Percentiles rank a stretch among this genome's conserved stretches.
These are phyloP conservation scores for Prunella strophiata DNA, from an alignment of 2,797 vertebrate species.

Conservation along the genomic window DNA sequence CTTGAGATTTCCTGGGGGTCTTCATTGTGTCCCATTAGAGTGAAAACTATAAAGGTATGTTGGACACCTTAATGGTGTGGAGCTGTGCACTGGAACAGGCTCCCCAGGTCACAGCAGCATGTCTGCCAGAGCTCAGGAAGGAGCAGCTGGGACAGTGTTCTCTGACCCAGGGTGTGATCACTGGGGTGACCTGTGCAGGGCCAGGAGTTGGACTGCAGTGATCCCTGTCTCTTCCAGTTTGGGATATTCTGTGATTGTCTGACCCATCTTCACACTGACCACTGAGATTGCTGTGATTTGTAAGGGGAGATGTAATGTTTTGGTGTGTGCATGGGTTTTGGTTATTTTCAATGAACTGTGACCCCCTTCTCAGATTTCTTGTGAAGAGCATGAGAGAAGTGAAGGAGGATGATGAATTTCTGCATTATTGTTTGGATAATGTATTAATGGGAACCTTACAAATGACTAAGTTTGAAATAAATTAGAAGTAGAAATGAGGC, in stretches of 20 bases:
- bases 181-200: neutral
- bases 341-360: neutral
- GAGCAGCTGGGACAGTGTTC: no score
- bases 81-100: no score
- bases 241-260: accelerated
- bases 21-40: no score
- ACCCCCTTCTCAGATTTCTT: neutral
- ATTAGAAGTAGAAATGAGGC: neutral
- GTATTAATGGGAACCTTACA: neutral
- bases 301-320: neutral
- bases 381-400: neutral
- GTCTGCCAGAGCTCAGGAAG: neutral
- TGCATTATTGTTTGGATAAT: neutral
- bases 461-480: neutral
- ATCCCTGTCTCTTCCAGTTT: neutral
- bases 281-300: neutral
- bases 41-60: no score
- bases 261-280: neutral
- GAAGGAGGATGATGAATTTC: neutral
- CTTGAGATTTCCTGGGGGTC: no score
- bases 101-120: no score
- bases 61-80: no score
- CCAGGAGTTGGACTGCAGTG: neutral
- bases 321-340: neutral
- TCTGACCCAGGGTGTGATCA: neutral